Conservation (phyloP, 1,140 invertebrate species). For the Chrysopa pallens region DNA sequence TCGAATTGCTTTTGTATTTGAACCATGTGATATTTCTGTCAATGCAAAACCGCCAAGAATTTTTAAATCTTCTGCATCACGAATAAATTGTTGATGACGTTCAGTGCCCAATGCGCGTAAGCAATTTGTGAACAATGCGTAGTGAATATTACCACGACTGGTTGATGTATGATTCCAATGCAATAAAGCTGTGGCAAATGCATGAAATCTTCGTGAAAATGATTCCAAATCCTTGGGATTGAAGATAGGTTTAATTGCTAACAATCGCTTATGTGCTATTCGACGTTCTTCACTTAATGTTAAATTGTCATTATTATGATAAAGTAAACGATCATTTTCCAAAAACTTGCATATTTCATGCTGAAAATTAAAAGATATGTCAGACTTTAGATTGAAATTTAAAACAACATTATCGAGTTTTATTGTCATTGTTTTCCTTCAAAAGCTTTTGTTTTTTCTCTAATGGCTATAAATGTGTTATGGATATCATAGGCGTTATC, state of each 20-base stretch:
- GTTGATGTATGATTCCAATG: not conserved
- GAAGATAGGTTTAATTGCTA: not conserved
- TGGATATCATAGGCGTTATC: no score
- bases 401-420: no score
- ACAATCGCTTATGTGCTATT: not conserved
- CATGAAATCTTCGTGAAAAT: no score
- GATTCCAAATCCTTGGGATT: not conserved
- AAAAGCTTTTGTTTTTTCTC: no score
- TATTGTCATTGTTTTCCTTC: no score
- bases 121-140: conserved; percentile 43
- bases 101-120: conserved; percentile 53
- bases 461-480: no score
- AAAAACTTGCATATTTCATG: conserved; percentile 56
- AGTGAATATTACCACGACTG: conserved; percentile 25
- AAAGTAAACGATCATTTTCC: conserved; percentile 56
- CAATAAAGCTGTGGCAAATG: not conserved
- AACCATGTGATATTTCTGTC: conserved; percentile 72
- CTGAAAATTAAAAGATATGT: conserved; percentile 26
- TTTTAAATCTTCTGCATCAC: not conserved
- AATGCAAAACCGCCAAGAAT: conserved; percentile 37
- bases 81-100: conserved; percentile 28
- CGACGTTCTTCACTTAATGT: not conserved
- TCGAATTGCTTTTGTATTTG: conserved; percentile 64
- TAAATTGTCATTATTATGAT: not conserved
- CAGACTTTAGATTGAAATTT: no score